Evolutionary conservation across 2,113 vertebrate species (phyloP).

Genomic region (Rissa tridactyla): DNA sequence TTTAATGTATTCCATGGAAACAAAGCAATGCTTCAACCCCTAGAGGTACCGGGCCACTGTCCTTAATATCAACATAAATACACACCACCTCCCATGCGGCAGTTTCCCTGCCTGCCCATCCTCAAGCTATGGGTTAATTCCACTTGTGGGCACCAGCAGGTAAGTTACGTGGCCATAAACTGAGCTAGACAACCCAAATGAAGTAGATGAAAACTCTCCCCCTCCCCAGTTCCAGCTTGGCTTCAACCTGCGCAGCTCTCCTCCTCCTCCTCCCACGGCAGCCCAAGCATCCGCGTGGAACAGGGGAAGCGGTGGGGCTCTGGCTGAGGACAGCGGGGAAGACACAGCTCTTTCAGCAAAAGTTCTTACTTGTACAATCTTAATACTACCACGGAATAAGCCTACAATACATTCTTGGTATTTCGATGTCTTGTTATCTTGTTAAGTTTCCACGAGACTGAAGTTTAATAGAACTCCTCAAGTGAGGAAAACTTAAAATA

Average conservation of each 20-base stretch:
- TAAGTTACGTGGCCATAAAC: not conserved
- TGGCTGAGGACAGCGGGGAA: not conserved
- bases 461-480: not conserved
- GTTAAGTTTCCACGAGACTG: not conserved
- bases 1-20: not conserved
- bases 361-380: not conserved
- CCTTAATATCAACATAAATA: not conserved
- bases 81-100: rapidly evolving
- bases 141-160: not conserved
- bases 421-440: not conserved
- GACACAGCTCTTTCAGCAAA: not conserved
- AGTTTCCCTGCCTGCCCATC: not conserved
- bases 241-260: not conserved
- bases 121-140: not conserved
- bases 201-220: not conserved
- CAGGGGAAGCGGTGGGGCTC: not conserved
- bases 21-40: not conserved
- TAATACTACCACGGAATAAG: not conserved
- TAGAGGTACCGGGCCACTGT: not conserved
- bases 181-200: not conserved
- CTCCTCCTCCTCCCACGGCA: not conserved
- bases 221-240: not conserved
- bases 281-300: not conserved
- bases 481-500: not conserved
- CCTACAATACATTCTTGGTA: not conserved